Conservation (phyloP, 2,888 invertebrate genomes). For the Drosophila eohydei region DNA sequence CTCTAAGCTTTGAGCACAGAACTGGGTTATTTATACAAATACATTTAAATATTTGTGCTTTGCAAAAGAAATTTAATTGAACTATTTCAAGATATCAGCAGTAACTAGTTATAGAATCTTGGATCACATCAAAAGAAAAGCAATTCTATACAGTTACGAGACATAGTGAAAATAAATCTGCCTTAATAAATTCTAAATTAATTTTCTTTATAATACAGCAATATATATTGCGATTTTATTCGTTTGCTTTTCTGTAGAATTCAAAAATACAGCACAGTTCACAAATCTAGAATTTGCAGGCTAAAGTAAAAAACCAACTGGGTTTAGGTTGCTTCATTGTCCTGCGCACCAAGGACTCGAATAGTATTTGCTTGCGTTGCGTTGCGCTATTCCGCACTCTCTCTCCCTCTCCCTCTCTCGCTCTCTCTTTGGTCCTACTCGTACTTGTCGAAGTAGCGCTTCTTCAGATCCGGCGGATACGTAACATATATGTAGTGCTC, state of each 20-base stretch:
- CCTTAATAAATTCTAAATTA: not conserved
- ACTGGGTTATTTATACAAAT: too few relatives aligned
- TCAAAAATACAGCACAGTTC: conserved; percentile 79
- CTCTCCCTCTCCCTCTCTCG: conserved; percentile 25
- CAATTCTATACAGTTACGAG: too few relatives aligned
- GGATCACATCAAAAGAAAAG: too few relatives aligned
- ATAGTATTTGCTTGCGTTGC: conserved; percentile 44
- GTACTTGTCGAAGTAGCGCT: conserved; percentile 89
- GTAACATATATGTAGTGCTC: conserved; percentile 95
- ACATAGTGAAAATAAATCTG: not conserved
- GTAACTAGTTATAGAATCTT: not conserved
- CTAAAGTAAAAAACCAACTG: conserved; percentile 75
- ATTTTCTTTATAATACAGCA: conserved; percentile 53
- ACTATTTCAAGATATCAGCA: not conserved
- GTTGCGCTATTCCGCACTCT: not conserved
- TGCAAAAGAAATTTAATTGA: not conserved
- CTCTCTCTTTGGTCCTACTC: conserved; percentile 60
- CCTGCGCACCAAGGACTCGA: conserved; percentile 9
- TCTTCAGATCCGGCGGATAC: conserved; percentile 94
- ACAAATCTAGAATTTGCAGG: conserved; percentile 79
- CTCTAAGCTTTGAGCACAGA: too few relatives aligned
- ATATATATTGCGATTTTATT: conserved; percentile 72
- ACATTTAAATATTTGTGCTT: too few relatives aligned
- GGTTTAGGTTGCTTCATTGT: conserved; percentile 29
- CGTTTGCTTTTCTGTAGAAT: conserved; percentile 59